phyloP scores from a whole-genome alignment of 1,140 invertebrate genomes.

The Saccostrea glomerata region DNA sequence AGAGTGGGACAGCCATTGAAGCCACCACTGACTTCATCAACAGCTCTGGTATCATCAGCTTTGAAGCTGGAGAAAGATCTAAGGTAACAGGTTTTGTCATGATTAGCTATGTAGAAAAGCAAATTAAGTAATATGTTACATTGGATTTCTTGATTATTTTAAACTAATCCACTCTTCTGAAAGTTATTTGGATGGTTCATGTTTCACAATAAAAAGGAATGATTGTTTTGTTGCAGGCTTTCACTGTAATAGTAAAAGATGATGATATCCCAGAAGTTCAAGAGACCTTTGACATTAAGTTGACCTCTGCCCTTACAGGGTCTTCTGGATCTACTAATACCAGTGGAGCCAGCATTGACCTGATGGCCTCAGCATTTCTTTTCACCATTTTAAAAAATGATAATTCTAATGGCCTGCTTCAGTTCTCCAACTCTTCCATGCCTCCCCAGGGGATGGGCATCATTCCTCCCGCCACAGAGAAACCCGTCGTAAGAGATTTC shows the following conservation, averaged over 20 bases:
- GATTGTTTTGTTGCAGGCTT: conserved; percentile 62
- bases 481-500: conserved; percentile 58
- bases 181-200: background rate
- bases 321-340: conserved; percentile 70
- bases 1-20: conserved; percentile 49
- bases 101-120: background rate
- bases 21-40: conserved; percentile 71
- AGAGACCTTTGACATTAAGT: conserved; percentile 69
- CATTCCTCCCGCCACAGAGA: conserved; percentile 60
- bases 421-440: conserved; percentile 67
- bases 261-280: conserved; percentile 72
- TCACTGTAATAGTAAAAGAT: conserved; percentile 67
- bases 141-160: background rate
- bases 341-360: conserved; percentile 77
- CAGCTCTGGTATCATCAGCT: conserved; percentile 67
- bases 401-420: conserved; percentile 74
- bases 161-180: background rate
- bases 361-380: conserved; percentile 33
- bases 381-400: conserved; percentile 73
- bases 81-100: conserved; percentile 61
- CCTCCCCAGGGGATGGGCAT: conserved; percentile 61
- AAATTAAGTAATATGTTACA: background rate
- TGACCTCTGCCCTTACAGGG: conserved; percentile 65
- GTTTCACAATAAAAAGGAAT: background rate
- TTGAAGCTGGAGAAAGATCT: conserved; percentile 70